A percentile compares a stretch with the other conserved stretches of the same genome.
phyloP scores from a whole-genome alignment of 2,113 vertebrate species.

The Rutilus rutilus region DNA sequence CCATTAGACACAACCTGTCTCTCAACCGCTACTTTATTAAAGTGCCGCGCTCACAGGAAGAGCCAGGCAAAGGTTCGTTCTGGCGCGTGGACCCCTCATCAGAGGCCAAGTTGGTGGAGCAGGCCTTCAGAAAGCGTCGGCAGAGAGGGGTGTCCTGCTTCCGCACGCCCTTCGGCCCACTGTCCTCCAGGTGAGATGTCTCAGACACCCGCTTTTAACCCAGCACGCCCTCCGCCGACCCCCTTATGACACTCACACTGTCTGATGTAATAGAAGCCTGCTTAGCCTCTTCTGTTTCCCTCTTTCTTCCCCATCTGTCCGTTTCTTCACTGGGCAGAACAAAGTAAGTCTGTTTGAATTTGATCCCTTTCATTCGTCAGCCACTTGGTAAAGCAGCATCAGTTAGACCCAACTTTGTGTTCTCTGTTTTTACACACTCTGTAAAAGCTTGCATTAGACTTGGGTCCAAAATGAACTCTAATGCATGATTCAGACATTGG shows the following conservation, averaged over 20 bases:
- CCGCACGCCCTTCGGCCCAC: constrained; percentile 94
- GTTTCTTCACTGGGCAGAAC: constrained; percentile 71
- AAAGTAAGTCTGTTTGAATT: constrained; percentile 71
- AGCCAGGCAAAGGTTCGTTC: constrained; percentile 97
- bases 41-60: constrained; percentile 97
- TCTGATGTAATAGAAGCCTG: constrained; percentile 21
- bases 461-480: constrained; percentile 31
- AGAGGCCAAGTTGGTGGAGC: constrained; percentile 94
- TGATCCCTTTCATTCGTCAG: neutral
- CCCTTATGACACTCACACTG: neutral
- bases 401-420: neutral
- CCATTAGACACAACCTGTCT: constrained; percentile 99
- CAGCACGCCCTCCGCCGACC: neutral
- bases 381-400: neutral
- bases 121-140: constrained; percentile 95
- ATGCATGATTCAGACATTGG: neutral
- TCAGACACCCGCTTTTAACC: neutral
- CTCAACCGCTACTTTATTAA: constrained; percentile 99
- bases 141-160: constrained; percentile 97
- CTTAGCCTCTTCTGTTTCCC: constrained; percentile 46
- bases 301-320: constrained; percentile 22
- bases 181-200: constrained; percentile 88
- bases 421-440: neutral
- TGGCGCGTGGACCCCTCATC: constrained; percentile 97
- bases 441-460: neutral